phyloP scores from a whole-genome alignment of 2,888 invertebrate species.

The Portevinia maculata region DNA sequence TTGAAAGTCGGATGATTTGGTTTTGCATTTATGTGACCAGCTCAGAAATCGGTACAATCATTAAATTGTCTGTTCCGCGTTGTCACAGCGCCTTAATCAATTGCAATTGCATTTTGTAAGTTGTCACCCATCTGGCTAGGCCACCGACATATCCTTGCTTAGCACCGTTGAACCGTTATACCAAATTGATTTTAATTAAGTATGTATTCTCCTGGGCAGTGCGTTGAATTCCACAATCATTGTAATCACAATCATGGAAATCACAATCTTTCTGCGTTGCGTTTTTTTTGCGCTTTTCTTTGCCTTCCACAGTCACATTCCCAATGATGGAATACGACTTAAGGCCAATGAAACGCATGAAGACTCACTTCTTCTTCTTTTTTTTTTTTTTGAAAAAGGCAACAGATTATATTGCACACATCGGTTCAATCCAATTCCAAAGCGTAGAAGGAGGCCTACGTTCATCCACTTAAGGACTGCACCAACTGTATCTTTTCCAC shows the following conservation, averaged over 20 bases:
- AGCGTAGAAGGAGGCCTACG: slow-evolving; percentile 41
- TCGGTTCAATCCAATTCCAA: slow-evolving; percentile 41
- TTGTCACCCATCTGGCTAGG: background rate
- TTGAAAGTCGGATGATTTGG: no score
- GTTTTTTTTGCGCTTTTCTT: background rate
- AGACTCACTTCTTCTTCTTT: slow-evolving; percentile 29
- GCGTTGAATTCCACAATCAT: slow-evolving; percentile 10
- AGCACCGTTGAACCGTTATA: slow-evolving; percentile 1
- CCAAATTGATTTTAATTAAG: slow-evolving; percentile 37
- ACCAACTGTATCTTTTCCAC: slow-evolving; percentile 18
- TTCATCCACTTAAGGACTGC: slow-evolving; percentile 56
- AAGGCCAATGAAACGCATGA: slow-evolving; percentile 48
- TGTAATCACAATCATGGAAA: slow-evolving; percentile 10
- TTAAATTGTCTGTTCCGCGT: no score
- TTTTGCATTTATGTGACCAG: no score
- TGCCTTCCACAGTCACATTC: slow-evolving; percentile 1
- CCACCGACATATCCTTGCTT: background rate
- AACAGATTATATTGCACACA: slow-evolving; percentile 55
- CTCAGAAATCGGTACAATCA: no score
- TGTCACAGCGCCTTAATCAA: background rate
- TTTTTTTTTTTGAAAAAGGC: slow-evolving; percentile 41
- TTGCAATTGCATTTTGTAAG: background rate
- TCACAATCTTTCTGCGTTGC: background rate
- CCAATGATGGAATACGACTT: slow-evolving; percentile 50
- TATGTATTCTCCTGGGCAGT: slow-evolving; percentile 5